Percentiles rank a stretch among this genome's conserved stretches.
phyloP scores from a whole-genome alignment of 2,888 invertebrate species.

The Bembecia ichneumoniformis region DNA sequence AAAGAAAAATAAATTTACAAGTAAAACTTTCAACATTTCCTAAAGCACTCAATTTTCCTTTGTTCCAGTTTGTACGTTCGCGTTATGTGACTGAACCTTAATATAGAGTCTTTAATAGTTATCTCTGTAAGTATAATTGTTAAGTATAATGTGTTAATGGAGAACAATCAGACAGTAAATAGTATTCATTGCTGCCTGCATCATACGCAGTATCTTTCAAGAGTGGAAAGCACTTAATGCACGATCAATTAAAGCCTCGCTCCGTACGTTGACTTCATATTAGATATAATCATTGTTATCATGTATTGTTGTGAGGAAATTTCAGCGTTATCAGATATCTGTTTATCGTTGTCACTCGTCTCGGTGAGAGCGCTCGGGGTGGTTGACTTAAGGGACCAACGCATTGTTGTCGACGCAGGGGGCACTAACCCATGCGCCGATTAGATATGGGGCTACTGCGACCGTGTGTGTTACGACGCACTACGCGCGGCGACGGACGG shows the following conservation, averaged over 20 bases:
- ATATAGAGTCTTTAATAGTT: no score
- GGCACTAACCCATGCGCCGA: conserved; percentile 67
- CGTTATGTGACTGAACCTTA: no score
- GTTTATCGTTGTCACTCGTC: conserved; percentile 14
- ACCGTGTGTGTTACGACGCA: no score
- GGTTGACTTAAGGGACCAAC: conserved; percentile 47
- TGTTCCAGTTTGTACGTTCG: no score
- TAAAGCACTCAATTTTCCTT: no score
- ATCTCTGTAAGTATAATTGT: no score
- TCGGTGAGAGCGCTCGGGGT: conserved; percentile 1
- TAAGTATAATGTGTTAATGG: no score
- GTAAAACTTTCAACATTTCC: no score
- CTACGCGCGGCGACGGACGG: background rate
- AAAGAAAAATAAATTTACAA: no score
- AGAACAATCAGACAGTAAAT: no score
- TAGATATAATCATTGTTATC: background rate
- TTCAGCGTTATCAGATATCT: background rate
- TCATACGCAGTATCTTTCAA: background rate
- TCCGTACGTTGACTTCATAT: background rate
- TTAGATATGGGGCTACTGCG: conserved; percentile 42
- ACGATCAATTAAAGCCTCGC: background rate
- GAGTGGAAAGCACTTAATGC: background rate
- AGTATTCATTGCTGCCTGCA: background rate
- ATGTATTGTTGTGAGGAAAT: background rate
- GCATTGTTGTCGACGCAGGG: conserved; percentile 65